Evolutionary conservation across 2,113 vertebrate species (phyloP).

Genomic region (Lasiurus cinereus): DNA sequence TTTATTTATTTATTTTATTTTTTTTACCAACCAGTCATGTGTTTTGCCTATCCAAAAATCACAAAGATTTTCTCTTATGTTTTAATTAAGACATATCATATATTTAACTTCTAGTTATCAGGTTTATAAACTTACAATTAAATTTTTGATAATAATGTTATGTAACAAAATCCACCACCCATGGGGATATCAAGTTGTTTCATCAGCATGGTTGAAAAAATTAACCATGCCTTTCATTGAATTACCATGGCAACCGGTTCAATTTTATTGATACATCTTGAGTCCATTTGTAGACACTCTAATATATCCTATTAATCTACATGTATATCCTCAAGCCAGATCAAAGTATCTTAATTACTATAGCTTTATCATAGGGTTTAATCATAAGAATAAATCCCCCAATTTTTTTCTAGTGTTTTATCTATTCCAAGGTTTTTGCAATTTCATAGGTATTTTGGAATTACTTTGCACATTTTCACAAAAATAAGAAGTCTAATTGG

Average conservation of each 20-base stretch:
- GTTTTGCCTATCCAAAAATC: background rate
- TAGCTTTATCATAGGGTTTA: background rate
- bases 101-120: background rate
- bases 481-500: background rate
- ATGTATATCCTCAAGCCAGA: background rate
- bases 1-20: background rate
- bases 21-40: background rate
- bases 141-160: background rate
- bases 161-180: background rate
- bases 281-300: background rate
- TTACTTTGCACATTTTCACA: background rate
- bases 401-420: background rate
- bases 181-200: background rate
- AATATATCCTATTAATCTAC: background rate
- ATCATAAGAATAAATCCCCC: background rate
- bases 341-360: background rate
- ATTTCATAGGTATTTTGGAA: background rate
- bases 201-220: background rate
- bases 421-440: background rate
- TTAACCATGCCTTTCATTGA: background rate
- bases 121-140: background rate
- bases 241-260: background rate
- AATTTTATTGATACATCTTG: background rate
- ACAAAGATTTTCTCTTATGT: background rate
- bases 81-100: conserved; percentile 9